phyloP scores from a whole-genome alignment of 2,113 vertebrate species.

The Tautogolabrus adspersus region DNA sequence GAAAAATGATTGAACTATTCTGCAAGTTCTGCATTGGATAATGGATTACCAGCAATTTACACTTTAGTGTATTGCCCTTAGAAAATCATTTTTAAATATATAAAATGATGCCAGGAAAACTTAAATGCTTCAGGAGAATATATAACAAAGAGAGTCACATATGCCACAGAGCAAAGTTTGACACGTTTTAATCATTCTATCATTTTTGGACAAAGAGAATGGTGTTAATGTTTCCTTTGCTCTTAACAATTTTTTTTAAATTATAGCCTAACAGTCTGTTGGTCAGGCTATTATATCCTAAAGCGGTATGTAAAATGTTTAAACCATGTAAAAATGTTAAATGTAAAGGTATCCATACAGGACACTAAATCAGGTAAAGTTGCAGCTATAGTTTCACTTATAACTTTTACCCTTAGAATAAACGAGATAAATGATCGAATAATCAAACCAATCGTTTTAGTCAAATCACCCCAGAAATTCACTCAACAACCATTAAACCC shows the following conservation, averaged over 20 bases:
- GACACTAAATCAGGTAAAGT: neutral
- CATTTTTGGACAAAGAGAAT: neutral
- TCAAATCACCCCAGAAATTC: neutral
- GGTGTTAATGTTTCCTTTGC: neutral
- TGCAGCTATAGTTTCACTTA: neutral
- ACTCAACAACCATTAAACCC: slow-evolving; percentile 2
- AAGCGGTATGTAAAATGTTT: no score
- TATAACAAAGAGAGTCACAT: neutral
- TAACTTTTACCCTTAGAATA: neutral
- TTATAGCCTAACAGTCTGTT: neutral
- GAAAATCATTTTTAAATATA: neutral
- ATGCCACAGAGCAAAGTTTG: slow-evolving; percentile 4
- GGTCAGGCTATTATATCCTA: no score
- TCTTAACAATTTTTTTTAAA: neutral
- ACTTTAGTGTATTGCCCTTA: neutral
- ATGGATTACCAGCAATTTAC: neutral
- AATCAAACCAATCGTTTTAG: neutral
- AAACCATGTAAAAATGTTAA: no score
- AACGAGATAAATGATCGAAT: neutral
- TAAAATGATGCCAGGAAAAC: neutral
- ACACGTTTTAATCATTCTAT: neutral
- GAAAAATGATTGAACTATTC: neutral
- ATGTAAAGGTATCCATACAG: no score
- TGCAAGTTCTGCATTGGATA: slow-evolving; percentile 1
- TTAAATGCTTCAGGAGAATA: neutral